A percentile compares a stretch with the other conserved stretches of the same genome.
Conservation (phyloP, 2,797 vertebrate genomes). For the Silurus aristotelis region DNA sequence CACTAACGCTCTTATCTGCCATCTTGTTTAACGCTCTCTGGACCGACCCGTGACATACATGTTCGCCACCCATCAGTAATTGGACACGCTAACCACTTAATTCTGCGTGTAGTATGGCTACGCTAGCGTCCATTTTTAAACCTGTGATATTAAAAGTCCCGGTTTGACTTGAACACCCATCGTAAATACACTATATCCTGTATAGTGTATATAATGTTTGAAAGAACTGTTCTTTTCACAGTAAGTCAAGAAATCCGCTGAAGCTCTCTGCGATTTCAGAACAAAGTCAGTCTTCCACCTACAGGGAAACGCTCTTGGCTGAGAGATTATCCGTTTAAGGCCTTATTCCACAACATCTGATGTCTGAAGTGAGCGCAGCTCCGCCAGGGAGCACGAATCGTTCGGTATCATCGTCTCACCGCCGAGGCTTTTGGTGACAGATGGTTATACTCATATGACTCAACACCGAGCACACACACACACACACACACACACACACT, state of each 20-base stretch:
- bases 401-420: background rate
- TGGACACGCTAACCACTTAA: too few relatives aligned
- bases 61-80: too few relatives aligned
- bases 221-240: too few relatives aligned
- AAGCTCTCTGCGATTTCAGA: slow-evolving; percentile 13
- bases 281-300: background rate
- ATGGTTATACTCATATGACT: slow-evolving; percentile 7
- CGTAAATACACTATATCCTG: too few relatives aligned
- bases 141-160: too few relatives aligned
- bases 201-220: too few relatives aligned
- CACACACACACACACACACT: background rate
- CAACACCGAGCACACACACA: background rate
- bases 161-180: too few relatives aligned
- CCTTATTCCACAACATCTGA: background rate
- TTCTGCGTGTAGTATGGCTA: too few relatives aligned
- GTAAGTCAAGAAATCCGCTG: background rate
- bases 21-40: too few relatives aligned
- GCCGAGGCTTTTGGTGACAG: slow-evolving; percentile 24
- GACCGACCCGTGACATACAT: too few relatives aligned
- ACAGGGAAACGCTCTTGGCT: background rate
- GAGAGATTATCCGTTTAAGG: background rate
- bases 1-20: too few relatives aligned
- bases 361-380: background rate
- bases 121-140: too few relatives aligned
- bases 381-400: background rate